Evolutionary conservation across 2,888 invertebrate genomes (phyloP), one percentile per base, ranked within the genome.

Genomic region (Priocnemis perturbator): DNA sequence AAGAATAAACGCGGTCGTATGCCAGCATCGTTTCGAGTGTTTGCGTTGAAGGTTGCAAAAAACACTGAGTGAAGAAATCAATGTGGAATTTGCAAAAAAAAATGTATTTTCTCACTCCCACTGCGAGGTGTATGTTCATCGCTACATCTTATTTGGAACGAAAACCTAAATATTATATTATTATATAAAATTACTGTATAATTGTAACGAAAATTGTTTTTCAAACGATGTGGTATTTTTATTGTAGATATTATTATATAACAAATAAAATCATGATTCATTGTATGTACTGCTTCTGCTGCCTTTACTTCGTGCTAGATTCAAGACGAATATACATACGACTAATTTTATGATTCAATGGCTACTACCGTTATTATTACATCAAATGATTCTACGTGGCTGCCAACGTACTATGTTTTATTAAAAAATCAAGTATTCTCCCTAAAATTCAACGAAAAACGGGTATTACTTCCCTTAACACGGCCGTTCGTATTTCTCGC

Each of bases 141-240:
- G 85, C 85, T 87, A 83, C 86, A 87, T 86, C 86, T 87, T 86
- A 87, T 83, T 87, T 86, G 85, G 81, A 83, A 86, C 82, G 86
- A 84, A 83, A 86, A 83, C 82, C 81, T 84, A 83, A 83, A 86
- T 85, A 85, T 85, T 85, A 85, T 85, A 85, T 85, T 84, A 84
- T 83, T 86, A 86, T 85, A 83, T 85, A 84, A 87, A 86, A 86
- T 87, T 84, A 87, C 85, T 87, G 85, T 87, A 87, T 87, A 87
- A 87, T 87, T 87, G 86, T 87, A 87, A 87, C 84, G 87, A 86
- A 85, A 87, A 87, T 87, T 87, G 87, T 87, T 87, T 87, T 87
- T 87, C 86, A 87, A 87, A 87, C 87, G 86, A 87, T 87, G 87
- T 87, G 87, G 87, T 87, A 87, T 87, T 87, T 87, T 87, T 87